Evolutionary conservation across 2,113 vertebrate species (phyloP), one percentile per base, ranked within the genome.

Genomic region (Glaucidium brasilianum): DNA sequence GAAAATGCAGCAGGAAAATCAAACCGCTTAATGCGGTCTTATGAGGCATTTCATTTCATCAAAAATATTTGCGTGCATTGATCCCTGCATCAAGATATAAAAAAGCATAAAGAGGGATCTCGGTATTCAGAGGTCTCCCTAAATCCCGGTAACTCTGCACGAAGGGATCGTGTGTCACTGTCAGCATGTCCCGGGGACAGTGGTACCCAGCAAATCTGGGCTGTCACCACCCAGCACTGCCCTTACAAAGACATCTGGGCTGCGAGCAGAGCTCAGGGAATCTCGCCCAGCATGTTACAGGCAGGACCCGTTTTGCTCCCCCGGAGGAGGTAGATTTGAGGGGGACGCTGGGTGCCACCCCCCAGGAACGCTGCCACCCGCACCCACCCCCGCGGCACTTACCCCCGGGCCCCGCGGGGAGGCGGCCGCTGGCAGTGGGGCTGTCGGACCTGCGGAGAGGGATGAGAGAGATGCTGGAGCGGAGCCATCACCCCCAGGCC

Each of bases 351-450:
- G 0, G n/a, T 16, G 67, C 6, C n/a, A 6, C 2, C 9, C 85
- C 32, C 27, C 2, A 1, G 37, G 49, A 86, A 83, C 2, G 2
- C 43, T 17, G 32, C 53, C 6, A 6, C 56, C 34, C 18, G 0
- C 3, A 0, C 9, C 41, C 11, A 7, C 39, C 6, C 25, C 4
- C 10, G 1, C 15, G 1, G 6, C 62, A 98, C 99, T 99, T 98
- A 99, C 99, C 97, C 97, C 98, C 0, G 98, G 99, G 74, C 99
- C 99, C 88, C 45, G 97, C 3, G 98, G 97, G 49, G 98, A 98
- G 16, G 78, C 17, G 0, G 50, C 73, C 19, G 29, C 78, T 27
- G 5, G 80, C 56, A 39, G 45, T 1, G 12, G 59, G 26, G 74
- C 49, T 0, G 49, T 26, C 0, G 47, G 55, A 67, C 90, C 98